Percentiles rank a stretch among this genome's conserved stretches.
Evolutionary conservation across 2,797 vertebrate genomes (phyloP).

Genomic region (Rhyacichthys aspro): DNA sequence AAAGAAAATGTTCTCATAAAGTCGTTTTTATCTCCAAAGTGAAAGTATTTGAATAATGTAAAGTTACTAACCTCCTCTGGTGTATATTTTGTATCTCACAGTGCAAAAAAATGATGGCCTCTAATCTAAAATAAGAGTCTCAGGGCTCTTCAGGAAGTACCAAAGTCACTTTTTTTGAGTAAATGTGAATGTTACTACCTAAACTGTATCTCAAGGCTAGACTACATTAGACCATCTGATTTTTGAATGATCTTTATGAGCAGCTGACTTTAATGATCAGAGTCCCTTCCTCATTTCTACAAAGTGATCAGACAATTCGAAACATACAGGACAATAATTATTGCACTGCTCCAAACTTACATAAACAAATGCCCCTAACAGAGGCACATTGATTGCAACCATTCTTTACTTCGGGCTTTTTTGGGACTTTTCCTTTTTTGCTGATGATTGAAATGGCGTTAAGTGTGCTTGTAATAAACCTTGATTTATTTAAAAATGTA

Average conservation of each 20-base stretch:
- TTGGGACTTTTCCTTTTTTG: background rate
- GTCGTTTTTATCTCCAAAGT: no score
- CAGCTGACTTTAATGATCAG: slow-evolving; percentile 62
- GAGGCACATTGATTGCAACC: slow-evolving; percentile 21
- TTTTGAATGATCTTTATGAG: slow-evolving; percentile 31
- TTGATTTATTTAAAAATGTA: slow-evolving; percentile 27
- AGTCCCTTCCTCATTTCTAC: slow-evolving; percentile 31
- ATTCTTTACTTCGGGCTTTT: slow-evolving; percentile 22
- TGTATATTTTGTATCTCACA: no score
- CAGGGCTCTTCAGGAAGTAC: no score
- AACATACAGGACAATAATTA: background rate
- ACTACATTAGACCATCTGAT: no score
- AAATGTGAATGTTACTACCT: no score
- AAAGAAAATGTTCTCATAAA: no score
- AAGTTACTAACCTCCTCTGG: no score
- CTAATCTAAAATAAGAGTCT: no score
- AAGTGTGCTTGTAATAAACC: slow-evolving; percentile 9
- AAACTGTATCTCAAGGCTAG: no score
- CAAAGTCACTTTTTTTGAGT: no score
- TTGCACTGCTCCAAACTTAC: slow-evolving; percentile 3
- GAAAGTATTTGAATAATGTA: no score
- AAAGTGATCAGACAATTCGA: background rate
- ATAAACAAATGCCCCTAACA: slow-evolving; percentile 33
- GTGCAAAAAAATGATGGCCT: no score
- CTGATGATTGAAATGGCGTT: slow-evolving; percentile 10